These are phyloP conservation scores for Leucozona laternaria DNA, from an alignment of 2,888 invertebrate species.

Conservation along the genomic window DNA sequence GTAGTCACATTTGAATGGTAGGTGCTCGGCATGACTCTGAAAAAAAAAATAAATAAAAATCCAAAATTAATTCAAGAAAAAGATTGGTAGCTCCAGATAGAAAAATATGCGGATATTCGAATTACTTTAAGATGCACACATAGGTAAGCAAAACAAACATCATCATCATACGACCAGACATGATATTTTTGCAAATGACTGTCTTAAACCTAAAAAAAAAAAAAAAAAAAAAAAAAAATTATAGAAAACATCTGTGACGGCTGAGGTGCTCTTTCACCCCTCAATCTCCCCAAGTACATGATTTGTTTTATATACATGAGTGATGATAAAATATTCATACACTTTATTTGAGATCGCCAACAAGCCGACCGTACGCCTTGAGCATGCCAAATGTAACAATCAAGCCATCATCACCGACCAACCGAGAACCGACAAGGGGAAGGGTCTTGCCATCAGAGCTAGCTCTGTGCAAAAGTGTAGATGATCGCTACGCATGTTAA, in stretches of 20 bases:
- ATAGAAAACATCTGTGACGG: slow-evolving; percentile 61
- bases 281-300: slow-evolving; percentile 59
- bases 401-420: slow-evolving; percentile 24
- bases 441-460: slow-evolving; percentile 34
- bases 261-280: slow-evolving; percentile 75
- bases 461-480: slow-evolving; percentile 67
- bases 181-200: slow-evolving; percentile 54
- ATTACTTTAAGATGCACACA: slow-evolving; percentile 46
- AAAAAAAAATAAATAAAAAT: background rate
- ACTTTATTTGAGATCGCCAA: slow-evolving; percentile 75
- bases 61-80: slow-evolving; percentile 15
- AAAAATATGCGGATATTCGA: slow-evolving; percentile 47
- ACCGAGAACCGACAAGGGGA: slow-evolving; percentile 40
- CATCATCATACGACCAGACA: slow-evolving; percentile 21
- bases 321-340: slow-evolving; percentile 71
- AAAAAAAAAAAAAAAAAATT: slow-evolving; percentile 2
- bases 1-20: slow-evolving; percentile 96
- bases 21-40: slow-evolving; percentile 95
- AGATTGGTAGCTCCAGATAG: slow-evolving; percentile 15
- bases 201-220: slow-evolving; percentile 12
- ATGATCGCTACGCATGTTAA: slow-evolving; percentile 76
- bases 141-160: slow-evolving; percentile 10
- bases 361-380: slow-evolving; percentile 77
- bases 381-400: slow-evolving; percentile 76
- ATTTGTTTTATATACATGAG: slow-evolving; percentile 19